Evolutionary conservation across 2,888 invertebrate species (phyloP).

Genomic region (Agonopterix subpropinquella): DNA sequence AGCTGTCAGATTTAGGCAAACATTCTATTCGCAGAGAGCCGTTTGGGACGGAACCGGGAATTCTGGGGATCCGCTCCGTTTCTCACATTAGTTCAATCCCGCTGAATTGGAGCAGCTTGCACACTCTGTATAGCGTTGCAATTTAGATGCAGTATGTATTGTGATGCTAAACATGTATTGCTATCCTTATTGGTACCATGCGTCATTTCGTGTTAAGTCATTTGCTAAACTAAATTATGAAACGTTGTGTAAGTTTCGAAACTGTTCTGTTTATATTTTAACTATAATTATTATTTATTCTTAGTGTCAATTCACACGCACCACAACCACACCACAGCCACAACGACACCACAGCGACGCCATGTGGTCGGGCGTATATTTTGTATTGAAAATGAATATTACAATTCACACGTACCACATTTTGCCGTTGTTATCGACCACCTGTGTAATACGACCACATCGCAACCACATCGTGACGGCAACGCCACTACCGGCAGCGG

Average conservation of each 20-base stretch:
- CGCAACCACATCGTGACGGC: too few species aligned
- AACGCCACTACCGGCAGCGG: too few species aligned
- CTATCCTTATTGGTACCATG: background rate
- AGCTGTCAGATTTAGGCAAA: conserved; percentile 61
- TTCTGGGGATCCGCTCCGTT: conserved; percentile 44
- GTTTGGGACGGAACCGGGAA: conserved; percentile 31
- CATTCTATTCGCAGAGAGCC: conserved; percentile 39
- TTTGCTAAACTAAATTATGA: background rate
- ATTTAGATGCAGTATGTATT: background rate
- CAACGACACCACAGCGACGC: too few species aligned
- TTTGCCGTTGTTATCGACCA: too few species aligned
- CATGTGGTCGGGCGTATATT: too few species aligned
- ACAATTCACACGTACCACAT: too few species aligned
- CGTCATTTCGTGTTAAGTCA: background rate
- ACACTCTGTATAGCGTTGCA: conserved; percentile 2
- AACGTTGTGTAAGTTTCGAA: background rate
- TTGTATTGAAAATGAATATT: too few species aligned
- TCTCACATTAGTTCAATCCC: conserved; percentile 61
- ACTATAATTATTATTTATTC: too few species aligned
- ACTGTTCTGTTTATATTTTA: background rate
- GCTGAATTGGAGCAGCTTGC: conserved; percentile 48
- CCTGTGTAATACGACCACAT: too few species aligned
- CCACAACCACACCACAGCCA: too few species aligned
- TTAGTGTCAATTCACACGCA: too few species aligned
- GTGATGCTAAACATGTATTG: background rate